Conservation (phyloP, 2,888 invertebrate species). For the Hypomecis punctinalis region DNA sequence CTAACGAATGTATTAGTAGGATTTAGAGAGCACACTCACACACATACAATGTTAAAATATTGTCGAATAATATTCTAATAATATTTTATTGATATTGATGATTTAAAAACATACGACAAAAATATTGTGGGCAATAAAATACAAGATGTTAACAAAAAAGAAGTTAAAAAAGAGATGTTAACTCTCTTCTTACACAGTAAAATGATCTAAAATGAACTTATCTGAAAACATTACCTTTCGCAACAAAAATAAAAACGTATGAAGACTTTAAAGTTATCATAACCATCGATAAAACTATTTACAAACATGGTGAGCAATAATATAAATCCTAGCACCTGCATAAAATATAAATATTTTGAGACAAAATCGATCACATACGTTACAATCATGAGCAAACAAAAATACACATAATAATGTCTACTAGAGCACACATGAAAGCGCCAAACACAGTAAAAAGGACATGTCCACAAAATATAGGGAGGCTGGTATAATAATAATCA, state of each 20-base stretch:
- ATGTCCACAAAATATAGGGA: too few relatives aligned
- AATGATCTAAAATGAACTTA: too few relatives aligned
- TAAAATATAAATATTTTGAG: constrained; percentile 40
- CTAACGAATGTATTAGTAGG: not conserved
- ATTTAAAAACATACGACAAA: too few relatives aligned
- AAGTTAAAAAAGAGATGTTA: too few relatives aligned
- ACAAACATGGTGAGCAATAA: constrained; percentile 31
- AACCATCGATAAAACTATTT: constrained; percentile 9
- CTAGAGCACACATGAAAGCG: not conserved
- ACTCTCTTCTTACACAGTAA: too few relatives aligned
- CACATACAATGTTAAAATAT: not conserved
- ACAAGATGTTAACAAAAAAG: too few relatives aligned
- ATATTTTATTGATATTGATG: not conserved
- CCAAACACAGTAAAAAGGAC: not conserved
- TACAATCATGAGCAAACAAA: constrained; percentile 43
- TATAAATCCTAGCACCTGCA: constrained; percentile 38
- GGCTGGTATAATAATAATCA: too few relatives aligned
- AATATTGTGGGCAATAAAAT: too few relatives aligned
- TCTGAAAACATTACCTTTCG: too few relatives aligned
- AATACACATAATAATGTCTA: constrained; percentile 7
- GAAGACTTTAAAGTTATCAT: not conserved
- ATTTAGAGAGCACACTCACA: constrained; percentile 12
- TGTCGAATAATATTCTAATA: not conserved
- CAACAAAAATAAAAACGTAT: too few relatives aligned
- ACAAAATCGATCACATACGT: constrained; percentile 46